Evolutionary conservation across 2,797 vertebrate species (phyloP), one percentile per base, ranked within the genome.

Genomic region (Simalia tracyae): DNA sequence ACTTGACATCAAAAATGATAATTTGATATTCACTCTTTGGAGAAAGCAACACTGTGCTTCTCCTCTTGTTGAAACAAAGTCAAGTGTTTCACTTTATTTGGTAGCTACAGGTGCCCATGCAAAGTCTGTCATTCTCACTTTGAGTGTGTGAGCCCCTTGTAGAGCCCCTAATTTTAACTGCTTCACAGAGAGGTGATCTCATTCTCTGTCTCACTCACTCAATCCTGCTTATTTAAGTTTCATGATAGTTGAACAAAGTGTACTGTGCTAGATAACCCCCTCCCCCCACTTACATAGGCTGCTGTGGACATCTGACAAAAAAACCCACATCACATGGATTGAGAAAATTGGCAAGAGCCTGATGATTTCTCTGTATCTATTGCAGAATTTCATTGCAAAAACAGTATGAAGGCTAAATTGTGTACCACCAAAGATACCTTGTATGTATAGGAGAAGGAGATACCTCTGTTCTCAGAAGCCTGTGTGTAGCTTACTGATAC

Each of bases 291-390:
- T 56, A 68, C 54, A n/a, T 3, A 22, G 28, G 0, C 36, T 64
- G n/a, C 56, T 93, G 94, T 89, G 95, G 81, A 89, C 68, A 93
- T 57, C 63, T 95, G 94, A 88, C 36, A 91, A 61, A 90, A 96
- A 96, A 36, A 2, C 72, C n/a, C 57, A 91, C 86, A 31, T 86
- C 86, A 94, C 68, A 88, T 94, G 76, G 93, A 96, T 91, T 95
- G 92, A 96, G 95, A 92, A 76, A 90, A 60, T 24, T 94, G 93
- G 96, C 86, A 93, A 90, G 68, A 93, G 94, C 81, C 24, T 95
- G 95, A 92, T 90, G 92, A 93, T 96, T 96, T 96, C 54, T 87
- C 84, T 61, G 92, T 91, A 93, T 93, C 94, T 93, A 94, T 91
- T 93, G 10, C 89, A 86, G 87, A 63, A 9, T 24, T 90, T 93